Evolutionary conservation across 1,140 invertebrate genomes (phyloP).

Genomic region (Bombus pyrosoma): DNA sequence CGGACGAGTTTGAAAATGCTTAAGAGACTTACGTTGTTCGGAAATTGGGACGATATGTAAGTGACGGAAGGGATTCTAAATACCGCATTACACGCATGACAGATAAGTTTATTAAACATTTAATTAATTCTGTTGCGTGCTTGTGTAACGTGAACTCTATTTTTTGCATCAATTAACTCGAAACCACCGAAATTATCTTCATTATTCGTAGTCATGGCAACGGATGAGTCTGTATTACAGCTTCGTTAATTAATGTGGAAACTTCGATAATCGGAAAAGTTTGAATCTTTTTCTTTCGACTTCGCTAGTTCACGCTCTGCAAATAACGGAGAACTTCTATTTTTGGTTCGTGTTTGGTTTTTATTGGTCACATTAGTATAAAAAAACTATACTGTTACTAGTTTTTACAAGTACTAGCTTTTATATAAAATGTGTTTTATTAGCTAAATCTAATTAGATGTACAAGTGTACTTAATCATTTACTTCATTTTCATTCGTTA

Average conservation of each 20-base stretch:
- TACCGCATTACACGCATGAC: no score
- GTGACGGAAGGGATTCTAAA: no score
- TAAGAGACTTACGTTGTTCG: no score
- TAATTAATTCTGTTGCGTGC: no score
- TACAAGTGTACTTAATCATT: no score
- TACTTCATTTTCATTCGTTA: no score
- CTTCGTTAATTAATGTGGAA: neutral
- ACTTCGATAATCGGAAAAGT: constrained; percentile 3
- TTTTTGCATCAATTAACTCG: neutral
- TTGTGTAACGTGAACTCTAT: no score
- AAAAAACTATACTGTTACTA: no score
- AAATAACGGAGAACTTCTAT: neutral
- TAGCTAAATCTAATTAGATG: neutral
- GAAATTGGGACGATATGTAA: no score
- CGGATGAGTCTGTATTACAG: neutral
- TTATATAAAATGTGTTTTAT: neutral
- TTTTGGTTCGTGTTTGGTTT: no score
- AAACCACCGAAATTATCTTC: constrained; percentile 7
- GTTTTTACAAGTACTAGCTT: neutral
- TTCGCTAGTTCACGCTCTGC: neutral
- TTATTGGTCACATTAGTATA: neutral
- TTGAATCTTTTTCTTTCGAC: neutral
- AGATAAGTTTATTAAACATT: no score
- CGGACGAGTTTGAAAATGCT: no score
- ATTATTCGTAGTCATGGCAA: neutral